phyloP scores from a whole-genome alignment of 2,888 invertebrate genomes.

The Lithophane semibrunnea region DNA sequence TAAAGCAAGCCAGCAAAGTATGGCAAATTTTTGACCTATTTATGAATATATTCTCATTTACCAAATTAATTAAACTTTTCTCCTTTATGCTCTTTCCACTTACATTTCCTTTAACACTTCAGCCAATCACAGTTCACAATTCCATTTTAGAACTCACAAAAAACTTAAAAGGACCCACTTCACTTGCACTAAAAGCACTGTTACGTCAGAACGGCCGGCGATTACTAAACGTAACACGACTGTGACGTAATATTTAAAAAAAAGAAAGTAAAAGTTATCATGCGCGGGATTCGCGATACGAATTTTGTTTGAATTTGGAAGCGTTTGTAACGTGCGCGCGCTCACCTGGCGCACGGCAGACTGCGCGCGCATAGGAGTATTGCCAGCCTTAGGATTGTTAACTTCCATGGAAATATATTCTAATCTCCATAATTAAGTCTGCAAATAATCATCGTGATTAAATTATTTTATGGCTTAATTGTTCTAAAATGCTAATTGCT shows the following conservation, averaged over 20 bases:
- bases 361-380: constrained; percentile 73
- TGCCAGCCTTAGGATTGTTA: constrained; percentile 58
- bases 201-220: constrained; percentile 65
- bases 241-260: constrained; percentile 71
- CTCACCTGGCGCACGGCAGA: constrained; percentile 82
- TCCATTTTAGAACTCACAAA: constrained; percentile 62
- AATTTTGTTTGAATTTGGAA: constrained; percentile 71
- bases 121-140: constrained; percentile 64
- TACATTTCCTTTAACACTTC: constrained; percentile 48
- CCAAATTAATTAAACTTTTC: not conserved
- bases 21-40: not conserved
- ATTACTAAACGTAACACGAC: constrained; percentile 68
- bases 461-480: constrained; percentile 3
- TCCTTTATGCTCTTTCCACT: constrained; percentile 30
- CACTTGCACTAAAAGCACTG: constrained; percentile 63
- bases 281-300: constrained; percentile 67
- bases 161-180: constrained; percentile 56
- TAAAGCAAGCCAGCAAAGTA: not conserved
- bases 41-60: not conserved
- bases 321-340: constrained; percentile 74
- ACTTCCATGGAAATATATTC: constrained; percentile 35
- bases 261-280: constrained; percentile 79
- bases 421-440: constrained; percentile 30
- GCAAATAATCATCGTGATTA: constrained; percentile 27
- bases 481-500: not conserved